Evolutionary conservation across 2,888 invertebrate species (phyloP), one percentile per base, ranked within the genome.

Genomic region (Rhamnusium bicolor): DNA sequence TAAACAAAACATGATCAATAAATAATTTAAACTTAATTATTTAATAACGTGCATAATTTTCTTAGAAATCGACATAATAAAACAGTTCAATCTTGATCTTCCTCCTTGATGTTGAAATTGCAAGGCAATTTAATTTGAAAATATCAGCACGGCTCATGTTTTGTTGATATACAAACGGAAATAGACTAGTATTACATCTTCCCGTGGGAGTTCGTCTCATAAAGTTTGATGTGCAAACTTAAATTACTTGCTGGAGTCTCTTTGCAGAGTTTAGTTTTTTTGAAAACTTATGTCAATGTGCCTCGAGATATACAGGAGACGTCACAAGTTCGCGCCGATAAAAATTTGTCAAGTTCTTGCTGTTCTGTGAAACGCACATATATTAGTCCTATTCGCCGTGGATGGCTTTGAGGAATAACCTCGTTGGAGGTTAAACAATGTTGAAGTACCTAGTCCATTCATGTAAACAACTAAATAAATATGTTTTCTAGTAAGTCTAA

Each of bases 151-250:
- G 32, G 16, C 18, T 29, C 27, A 24, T 27, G n/a, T 32, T 8
- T 18, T 4, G 14, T 58, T 32, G 12, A 58, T 16, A 18, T 54
- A 24, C 2, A 58, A 16, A 24, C 27, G 2, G 24, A 54, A 54
- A 54, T 54, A 54, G n/a, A 12, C 16, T 7, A 14, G 14, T 7
- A 16, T 12, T 2, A 14, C n/a, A 58, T 14, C 14, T 29, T 32
- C 32, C 18, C 58, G 51, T 19, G 32, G 32, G 58, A 58, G 16
- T 58, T 54, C 32, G 16, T 7, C 32, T 58, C 32, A 12, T 58
- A 56, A 56, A 58, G n/a, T 58, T 58, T 58, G 58, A 58, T 14
- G 58, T 58, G 32, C 16, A 16, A 32, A 58, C 32, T 58, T 58
- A 58, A 29, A 58, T 58, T 58, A 58, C 14, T 29, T 16, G 27